phyloP scores from a whole-genome alignment of 2,797 vertebrate genomes.

The Sebastes alutus region DNA sequence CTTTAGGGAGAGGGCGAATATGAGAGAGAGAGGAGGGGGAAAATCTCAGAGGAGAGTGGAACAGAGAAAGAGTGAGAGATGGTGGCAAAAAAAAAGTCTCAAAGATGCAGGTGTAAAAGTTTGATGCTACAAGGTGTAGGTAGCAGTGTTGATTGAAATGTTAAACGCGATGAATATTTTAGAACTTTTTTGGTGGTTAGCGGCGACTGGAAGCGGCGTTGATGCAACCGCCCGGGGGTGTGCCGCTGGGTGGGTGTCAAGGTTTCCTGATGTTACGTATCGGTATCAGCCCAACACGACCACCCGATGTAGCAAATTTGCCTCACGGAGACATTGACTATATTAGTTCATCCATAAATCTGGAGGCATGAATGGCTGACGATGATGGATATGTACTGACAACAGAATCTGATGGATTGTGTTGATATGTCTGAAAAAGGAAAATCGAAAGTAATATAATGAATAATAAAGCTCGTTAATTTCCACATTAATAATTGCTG shows the following conservation, averaged over 20 bases:
- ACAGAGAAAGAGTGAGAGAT: background rate
- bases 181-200: slow-evolving; percentile 1
- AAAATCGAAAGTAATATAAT: slow-evolving; percentile 29
- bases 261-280: background rate
- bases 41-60: background rate
- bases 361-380: background rate
- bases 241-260: background rate
- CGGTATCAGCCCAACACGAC: background rate
- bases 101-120: slow-evolving; percentile 22
- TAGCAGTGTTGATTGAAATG: slow-evolving; percentile 9
- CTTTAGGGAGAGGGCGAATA: slow-evolving; percentile 27
- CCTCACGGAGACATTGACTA: slow-evolving; percentile 1
- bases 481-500: slow-evolving; percentile 30
- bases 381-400: slow-evolving; percentile 1
- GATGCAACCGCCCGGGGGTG: background rate
- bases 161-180: slow-evolving; percentile 37
- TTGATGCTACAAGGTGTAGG: slow-evolving; percentile 43
- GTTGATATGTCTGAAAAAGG: background rate
- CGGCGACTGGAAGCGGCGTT: background rate
- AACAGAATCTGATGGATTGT: background rate
- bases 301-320: slow-evolving; percentile 2
- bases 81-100: slow-evolving; percentile 1
- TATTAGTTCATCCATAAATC: background rate
- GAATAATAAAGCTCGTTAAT: slow-evolving; percentile 27
- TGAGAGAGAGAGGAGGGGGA: background rate